Evolutionary conservation across 2,797 vertebrate species (phyloP).

Genomic region (Sebastiscus tertius): DNA sequence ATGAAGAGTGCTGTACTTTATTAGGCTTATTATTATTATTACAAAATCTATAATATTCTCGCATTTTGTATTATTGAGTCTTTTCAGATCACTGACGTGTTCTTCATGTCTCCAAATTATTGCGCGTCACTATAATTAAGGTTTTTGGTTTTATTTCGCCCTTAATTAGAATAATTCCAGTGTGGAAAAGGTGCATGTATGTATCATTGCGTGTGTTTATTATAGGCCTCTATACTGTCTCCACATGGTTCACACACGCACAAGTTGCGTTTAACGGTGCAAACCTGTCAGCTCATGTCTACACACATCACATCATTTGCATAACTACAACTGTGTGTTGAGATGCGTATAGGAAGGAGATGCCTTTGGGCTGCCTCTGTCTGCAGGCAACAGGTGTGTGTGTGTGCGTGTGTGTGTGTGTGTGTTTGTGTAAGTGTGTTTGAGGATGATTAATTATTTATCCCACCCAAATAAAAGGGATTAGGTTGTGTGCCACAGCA

Average conservation of each 20-base stretch:
- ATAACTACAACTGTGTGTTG: conserved; percentile 27
- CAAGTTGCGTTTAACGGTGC: conserved; percentile 16
- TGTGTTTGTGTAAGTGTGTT: conserved; percentile 7
- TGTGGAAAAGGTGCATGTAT: background rate
- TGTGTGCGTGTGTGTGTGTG: conserved; percentile 28
- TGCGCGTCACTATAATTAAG: background rate
- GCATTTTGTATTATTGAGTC: background rate
- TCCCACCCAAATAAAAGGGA: conserved; percentile 38
- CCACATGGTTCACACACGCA: background rate
- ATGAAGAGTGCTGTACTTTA: background rate
- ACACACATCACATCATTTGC: conserved; percentile 51
- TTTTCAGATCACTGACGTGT: background rate
- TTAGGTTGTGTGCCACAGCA: conserved; percentile 26
- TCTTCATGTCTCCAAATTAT: background rate
- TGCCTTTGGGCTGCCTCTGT: background rate
- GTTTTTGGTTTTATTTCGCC: background rate
- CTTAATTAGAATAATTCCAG: background rate
- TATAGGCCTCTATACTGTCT: background rate
- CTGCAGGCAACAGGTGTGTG: conserved; percentile 61
- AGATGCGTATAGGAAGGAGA: background rate
- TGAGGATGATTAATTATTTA: conserved; percentile 62
- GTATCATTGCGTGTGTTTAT: background rate
- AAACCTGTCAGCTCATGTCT: conserved; percentile 3
- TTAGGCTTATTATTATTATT: background rate
- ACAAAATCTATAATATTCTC: background rate